Base-by-base conservation (phyloP, 2,797 vertebrate species). In the Cyprinodon diabolis region DNA sequence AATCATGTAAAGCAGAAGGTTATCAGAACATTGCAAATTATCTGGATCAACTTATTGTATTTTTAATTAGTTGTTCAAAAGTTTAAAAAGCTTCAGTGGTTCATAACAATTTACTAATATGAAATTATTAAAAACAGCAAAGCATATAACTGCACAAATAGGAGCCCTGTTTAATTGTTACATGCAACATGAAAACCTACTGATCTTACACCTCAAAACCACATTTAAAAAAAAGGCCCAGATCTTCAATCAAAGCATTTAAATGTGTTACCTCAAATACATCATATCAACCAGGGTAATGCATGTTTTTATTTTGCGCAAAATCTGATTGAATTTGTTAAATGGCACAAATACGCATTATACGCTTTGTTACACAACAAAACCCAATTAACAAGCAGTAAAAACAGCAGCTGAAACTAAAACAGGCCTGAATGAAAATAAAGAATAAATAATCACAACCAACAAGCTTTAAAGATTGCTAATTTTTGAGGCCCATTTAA, bases 341-440 rank as follows among this genome's bases (percentile, higher is more conserved):
- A 40, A 58, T 52, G 30, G 67, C 74, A 43, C 19, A 51, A 51
- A 66, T 37, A 19, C 58, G 19, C 19, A 7, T 19, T 60, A 14
- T 68, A 2, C 48, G 78, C 43, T 47, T 4, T 65, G 6, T 65
- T 52, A 71, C 17, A 57, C 25, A 74, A 15, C 71, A 78, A 69
- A 70, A 75, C 43, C 66, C 35, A 62, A 35, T 19, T 52, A 19
- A 47, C 72, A 58, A 56, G 69, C 48, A 77, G 25, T 66, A 81
- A 72, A 73, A 74, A 71, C 60, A 76, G 63, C 55, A 78, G 73
- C 73, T 79, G 47, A 84, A 78, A 78, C 80, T 84, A 77, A 71
- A 84, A 58, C 79, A 88, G 87, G 87, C 86, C 88, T 86, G 70
- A 81, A 77, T 71, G 68, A 66, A 69, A 69, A 43, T 55, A 54